Conservation (phyloP, 2,797 vertebrate species). For the Crotalus adamanteus region DNA sequence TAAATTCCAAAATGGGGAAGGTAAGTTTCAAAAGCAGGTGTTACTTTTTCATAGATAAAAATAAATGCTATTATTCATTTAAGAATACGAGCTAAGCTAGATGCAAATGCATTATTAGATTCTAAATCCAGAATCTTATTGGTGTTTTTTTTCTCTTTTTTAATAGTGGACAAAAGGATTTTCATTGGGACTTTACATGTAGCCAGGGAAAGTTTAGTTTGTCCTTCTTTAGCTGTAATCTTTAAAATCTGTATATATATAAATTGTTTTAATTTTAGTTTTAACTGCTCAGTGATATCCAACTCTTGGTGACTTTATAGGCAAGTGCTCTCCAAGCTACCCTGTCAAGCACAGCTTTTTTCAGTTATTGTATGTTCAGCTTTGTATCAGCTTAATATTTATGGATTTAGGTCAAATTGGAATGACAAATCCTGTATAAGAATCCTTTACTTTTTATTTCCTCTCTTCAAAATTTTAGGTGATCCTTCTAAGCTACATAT, state of each 20-base stretch:
- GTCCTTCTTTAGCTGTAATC: background rate
- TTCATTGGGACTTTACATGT: background rate
- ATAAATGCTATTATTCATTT: background rate
- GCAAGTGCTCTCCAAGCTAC: background rate
- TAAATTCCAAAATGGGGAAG: background rate
- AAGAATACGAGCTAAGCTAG: background rate
- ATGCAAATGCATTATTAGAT: background rate
- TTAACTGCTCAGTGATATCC: background rate
- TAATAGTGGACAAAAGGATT: background rate
- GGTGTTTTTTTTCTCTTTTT: background rate
- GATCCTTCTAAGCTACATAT: background rate
- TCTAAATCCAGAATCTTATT: background rate
- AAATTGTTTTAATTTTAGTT: background rate
- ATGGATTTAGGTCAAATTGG: background rate
- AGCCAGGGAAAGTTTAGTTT: background rate
- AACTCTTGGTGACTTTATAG: background rate
- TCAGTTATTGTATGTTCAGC: background rate
- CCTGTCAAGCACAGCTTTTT: background rate
- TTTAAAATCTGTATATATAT: background rate
- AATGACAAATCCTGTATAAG: background rate
- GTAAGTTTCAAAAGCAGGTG: too few species aligned
- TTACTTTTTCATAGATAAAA: background rate
- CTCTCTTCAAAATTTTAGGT: background rate
- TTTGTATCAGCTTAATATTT: background rate
- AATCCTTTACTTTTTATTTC: background rate